These are phyloP conservation scores for Pungitius pungitius DNA, from an alignment of 2,113 vertebrate species.

Conservation along the genomic window DNA sequence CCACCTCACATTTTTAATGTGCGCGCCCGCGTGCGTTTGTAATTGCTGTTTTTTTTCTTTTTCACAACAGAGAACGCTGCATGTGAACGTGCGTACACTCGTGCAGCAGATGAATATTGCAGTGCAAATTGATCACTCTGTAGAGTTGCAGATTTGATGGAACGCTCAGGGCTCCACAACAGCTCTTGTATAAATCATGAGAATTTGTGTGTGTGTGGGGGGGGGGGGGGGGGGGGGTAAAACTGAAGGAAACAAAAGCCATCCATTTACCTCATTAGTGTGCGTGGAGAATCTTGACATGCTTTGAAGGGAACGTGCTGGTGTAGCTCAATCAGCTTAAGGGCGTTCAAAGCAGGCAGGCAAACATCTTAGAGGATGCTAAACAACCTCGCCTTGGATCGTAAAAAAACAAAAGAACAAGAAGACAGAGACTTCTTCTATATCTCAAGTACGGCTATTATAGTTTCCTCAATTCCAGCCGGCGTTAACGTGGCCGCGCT, in stretches of 20 bases:
- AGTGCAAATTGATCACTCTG: conserved; percentile 66
- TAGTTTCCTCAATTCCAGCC: conserved; percentile 58
- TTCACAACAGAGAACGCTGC: no score
- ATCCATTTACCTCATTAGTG: conserved; percentile 79
- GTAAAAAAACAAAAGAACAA: conserved; percentile 32
- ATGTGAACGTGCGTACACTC: not conserved
- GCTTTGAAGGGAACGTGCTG: conserved; percentile 70
- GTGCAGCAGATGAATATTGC: conserved; percentile 57
- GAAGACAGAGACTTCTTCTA: conserved; percentile 54
- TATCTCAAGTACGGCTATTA: conserved; percentile 66
- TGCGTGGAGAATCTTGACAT: conserved; percentile 71
- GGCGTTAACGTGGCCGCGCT: conserved; percentile 61
- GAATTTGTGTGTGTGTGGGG: conserved; percentile 31
- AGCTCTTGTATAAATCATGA: conserved; percentile 68
- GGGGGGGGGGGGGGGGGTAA: conserved; percentile 59
- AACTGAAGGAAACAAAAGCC: conserved; percentile 76
- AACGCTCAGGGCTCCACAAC: conserved; percentile 62
- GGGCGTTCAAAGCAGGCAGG: conserved; percentile 57
- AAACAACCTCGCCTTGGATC: conserved; percentile 64
- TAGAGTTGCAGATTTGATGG: conserved; percentile 68
- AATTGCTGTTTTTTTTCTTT: no score
- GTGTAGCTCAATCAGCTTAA: conserved; percentile 70
- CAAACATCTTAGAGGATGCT: conserved; percentile 69
- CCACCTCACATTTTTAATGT: no score
- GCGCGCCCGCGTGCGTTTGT: no score